Percentiles rank a stretch among this genome's conserved stretches.
These are phyloP conservation scores for Hylaeus volcanicus DNA, from an alignment of 1,140 invertebrate species.

Conservation along the genomic window DNA sequence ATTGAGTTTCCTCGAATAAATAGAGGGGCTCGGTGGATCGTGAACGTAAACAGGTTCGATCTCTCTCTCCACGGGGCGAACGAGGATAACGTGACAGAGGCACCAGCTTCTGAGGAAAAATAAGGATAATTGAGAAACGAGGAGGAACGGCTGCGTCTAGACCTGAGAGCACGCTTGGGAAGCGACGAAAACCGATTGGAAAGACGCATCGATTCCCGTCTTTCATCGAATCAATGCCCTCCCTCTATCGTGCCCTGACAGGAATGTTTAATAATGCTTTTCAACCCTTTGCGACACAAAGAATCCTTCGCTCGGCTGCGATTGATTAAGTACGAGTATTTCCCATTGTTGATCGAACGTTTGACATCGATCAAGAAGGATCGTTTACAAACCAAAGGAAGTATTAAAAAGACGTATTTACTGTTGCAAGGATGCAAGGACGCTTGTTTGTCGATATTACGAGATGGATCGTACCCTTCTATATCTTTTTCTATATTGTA, in stretches of 20 bases:
- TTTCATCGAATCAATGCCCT: neutral
- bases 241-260: neutral
- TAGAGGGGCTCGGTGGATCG: neutral
- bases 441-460: too few relatives aligned
- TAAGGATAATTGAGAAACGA: slow-evolving; percentile 13
- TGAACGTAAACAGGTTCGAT: slow-evolving; percentile 27
- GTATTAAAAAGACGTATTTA: neutral
- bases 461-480: too few relatives aligned
- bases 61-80: too few relatives aligned
- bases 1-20: slow-evolving; percentile 20
- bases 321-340: neutral
- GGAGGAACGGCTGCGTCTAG: neutral
- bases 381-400: neutral
- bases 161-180: neutral
- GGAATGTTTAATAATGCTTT: neutral
- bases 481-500: too few relatives aligned
- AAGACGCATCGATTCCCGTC: slow-evolving; percentile 9
- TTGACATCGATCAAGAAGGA: neutral
- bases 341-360: neutral
- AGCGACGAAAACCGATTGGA: slow-evolving; percentile 3
- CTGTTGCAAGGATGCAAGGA: neutral
- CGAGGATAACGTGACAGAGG: too few relatives aligned
- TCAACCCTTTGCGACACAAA: slow-evolving; percentile 7
- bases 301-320: neutral
- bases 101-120: neutral